Base-by-base conservation (phyloP, 2,888 invertebrate species). In the Drosophila prostipennis region DNA sequence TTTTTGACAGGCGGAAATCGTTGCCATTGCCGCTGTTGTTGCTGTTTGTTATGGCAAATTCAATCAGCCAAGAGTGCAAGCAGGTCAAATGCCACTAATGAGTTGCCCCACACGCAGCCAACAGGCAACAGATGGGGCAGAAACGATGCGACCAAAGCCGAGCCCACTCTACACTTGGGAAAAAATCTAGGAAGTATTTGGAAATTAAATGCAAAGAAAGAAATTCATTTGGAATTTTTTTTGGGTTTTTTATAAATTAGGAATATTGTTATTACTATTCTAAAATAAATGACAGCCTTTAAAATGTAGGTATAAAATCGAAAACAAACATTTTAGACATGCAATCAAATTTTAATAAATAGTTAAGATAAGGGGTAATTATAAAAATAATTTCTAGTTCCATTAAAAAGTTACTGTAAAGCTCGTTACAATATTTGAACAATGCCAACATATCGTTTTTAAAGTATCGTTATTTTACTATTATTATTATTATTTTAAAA, bases 21-120 rank as follows among this genome's bases (percentile, higher is more conserved):
- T 67, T 56, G 76, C 51, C 42, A 37, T 48, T 45, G 57, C 14
- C 11, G 40, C 56, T 16, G 42, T 39, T 53, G 42, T 52, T 74
- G 69, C 48, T 71, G 71, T 72, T 72, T 73, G 67, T 53, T 70
- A 64, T 84, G 78, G 78, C 75, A 80, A 84, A 84, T 86, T 84
- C 83, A 83, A 84, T 84, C 84, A 80, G 73, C 75, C 76, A 72
- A 77, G 79, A 76, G 76, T 76, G 87, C 81, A 83, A 79, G 56
- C 79, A 80, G 89, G 89, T 89, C 89, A 89, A 89, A 89, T 84
- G 87, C 80, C 89, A 89, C 89, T 89, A 89, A 89, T 89, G 87
- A 87, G 80, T 87, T 89, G 78, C 80, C 79, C 86, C 82, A 88
- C 83, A 85, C 80, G 82, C 82, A 78, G 82, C 70, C 61, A 73